Evolutionary conservation across 2,888 invertebrate species (phyloP).

Genomic region (Himalopsyche japonica): DNA sequence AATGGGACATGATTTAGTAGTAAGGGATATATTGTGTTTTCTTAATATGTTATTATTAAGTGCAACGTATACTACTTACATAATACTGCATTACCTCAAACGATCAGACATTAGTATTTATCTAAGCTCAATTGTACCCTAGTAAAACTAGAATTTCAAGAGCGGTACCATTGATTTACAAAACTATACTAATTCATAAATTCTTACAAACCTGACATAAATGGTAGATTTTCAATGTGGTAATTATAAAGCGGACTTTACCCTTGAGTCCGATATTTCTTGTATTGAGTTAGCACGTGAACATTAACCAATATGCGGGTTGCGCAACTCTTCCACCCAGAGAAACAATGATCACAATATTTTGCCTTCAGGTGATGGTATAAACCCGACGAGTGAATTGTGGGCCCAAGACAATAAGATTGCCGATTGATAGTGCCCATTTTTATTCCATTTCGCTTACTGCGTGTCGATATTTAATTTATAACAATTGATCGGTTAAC

Average conservation of each 20-base stretch:
- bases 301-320: slow-evolving; percentile 35
- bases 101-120: too few species aligned
- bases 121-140: too few species aligned
- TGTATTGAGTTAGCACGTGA: slow-evolving; percentile 33
- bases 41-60: too few species aligned
- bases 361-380: slow-evolving; percentile 26
- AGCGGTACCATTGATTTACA: too few species aligned
- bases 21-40: too few species aligned
- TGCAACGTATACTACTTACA: too few species aligned
- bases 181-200: neutral
- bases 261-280: slow-evolving; percentile 28
- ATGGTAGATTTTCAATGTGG: slow-evolving; percentile 2
- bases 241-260: slow-evolving; percentile 19
- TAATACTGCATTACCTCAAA: too few species aligned
- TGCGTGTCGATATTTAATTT: slow-evolving; percentile 30
- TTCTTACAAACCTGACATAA: neutral
- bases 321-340: slow-evolving; percentile 23
- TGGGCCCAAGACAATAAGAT: slow-evolving; percentile 30
- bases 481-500: slow-evolving; percentile 32
- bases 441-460: slow-evolving; percentile 9
- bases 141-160: too few species aligned
- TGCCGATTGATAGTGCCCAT: slow-evolving; percentile 26
- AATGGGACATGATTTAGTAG: too few species aligned
- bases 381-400: slow-evolving; percentile 17
- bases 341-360: slow-evolving; percentile 28